Evolutionary conservation across 2,888 invertebrate species (phyloP), one percentile per base, ranked within the genome.

Genomic region (Cerceris ruficornis): DNA sequence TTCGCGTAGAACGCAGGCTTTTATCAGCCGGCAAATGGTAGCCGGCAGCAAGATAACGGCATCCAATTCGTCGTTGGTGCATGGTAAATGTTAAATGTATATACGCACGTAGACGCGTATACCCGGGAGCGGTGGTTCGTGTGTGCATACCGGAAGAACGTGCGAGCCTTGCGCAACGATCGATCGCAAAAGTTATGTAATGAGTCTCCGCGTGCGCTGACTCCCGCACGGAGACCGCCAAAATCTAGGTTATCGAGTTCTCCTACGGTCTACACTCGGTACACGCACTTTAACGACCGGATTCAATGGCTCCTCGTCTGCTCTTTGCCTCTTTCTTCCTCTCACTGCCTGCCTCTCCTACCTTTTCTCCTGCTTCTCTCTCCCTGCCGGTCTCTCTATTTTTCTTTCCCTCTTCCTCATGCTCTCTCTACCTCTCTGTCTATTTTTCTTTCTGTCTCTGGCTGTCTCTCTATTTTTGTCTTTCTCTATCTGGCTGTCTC

Each of bases 131-230:
- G 50, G 61, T 41, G 28, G 11, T 41, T 15, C 70, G 67, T 69
- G 46, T 62, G 61, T 76, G 71, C 74, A 66, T 59, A 55, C 68
- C 80, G 82, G 74, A 83, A 77, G 80, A 80, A 69, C 72, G 64
- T 60, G 69, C 62, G 69, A 69, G 75, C 28, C 61, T 69, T 55
- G 70, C 67, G 82, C 76, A 60, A 71, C 75, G 80, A 84, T 84
- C 84, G 84, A 84, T 83, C 77, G 83, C 74, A 73, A 74, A 84
- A 84, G 82, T 84, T 84, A 84, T 80, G 82, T 84, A 84, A 84
- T 84, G 84, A 84, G 82, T 82, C 77, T 82, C 72, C 65, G 69
- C 75, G 75, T 78, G 73, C 74, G 69, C 80, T 72, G 77, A 62
- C 80, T 80, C 77, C 68, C 67, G 68, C 79, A 60, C 64, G 62